Evolutionary conservation across 1,140 invertebrate species (phyloP), one percentile per base, ranked within the genome.

Genomic region (Parasteatoda tepidariorum): DNA sequence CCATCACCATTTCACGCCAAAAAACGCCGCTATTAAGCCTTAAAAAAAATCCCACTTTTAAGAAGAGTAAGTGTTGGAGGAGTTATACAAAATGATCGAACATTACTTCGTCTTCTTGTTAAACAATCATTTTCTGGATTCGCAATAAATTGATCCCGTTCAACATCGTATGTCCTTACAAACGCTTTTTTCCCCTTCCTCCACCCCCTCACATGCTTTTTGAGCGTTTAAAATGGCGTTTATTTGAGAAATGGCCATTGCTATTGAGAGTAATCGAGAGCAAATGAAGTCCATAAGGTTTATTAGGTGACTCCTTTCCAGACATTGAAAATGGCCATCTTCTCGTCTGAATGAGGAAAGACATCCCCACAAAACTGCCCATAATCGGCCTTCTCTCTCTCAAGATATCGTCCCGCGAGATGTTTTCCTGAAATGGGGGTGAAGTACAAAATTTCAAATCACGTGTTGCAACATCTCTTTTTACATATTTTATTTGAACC

Each of bases 321-420:
- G 78, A 70, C 78, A 30, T 22, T 28, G 33, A 61, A 82, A 82
- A 68, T 3, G 26, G 54, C 28, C 2, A 22, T 34, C 28, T 28
- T 7, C 61, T 59, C 18, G 22, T 22, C 68, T 59, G 74, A 76
- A 76, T 64, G 59, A 55, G 67, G 41, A 34, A 55, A 30, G 71
- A 22, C 28, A 15, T 59, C 64, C 61, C 55, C n/a, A n/a, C n/a
- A 38, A 11, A 79, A 79, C 74, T 66, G 28, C 64, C 57, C 62
- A 79, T 79, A 79, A 79, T 79, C 76, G 76, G 76, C n/a, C n/a
- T n/a, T n/a, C n/a, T n/a, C n/a, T 79, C 76, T 68, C 76, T 79
- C 76, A 79, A 79, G 62, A 68, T 57, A 31, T n/a, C n/a, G n/a
- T 66, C 76, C 48, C 74, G 3, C 11, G 74, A 76, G 74, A 76